phyloP scores from a whole-genome alignment of 2,113 vertebrate genomes.

The Antechinus flavipes region DNA sequence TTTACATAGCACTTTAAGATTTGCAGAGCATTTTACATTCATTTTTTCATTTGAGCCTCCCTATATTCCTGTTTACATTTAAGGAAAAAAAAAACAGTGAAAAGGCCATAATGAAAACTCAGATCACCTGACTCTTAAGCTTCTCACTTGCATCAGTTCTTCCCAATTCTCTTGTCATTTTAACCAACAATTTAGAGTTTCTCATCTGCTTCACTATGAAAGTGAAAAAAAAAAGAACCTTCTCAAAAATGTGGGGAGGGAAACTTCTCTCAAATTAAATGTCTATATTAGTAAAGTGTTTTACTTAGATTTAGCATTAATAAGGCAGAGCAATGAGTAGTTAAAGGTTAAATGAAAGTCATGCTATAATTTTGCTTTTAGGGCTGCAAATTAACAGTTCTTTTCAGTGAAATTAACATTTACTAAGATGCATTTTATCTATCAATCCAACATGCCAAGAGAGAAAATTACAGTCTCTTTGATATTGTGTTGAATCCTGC shows the following conservation, averaged over 20 bases:
- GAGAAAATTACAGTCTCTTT: slow-evolving; percentile 12
- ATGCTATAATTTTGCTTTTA: background rate
- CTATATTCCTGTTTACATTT: background rate
- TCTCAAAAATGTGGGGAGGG: background rate
- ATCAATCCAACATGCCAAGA: slow-evolving; percentile 36
- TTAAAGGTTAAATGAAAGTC: slow-evolving; percentile 22
- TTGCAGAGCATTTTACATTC: background rate
- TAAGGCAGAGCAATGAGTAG: background rate
- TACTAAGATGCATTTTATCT: background rate
- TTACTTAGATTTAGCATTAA: background rate
- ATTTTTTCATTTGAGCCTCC: background rate
- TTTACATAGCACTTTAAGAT: background rate
- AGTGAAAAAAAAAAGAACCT: background rate
- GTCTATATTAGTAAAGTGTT: background rate
- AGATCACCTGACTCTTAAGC: background rate
- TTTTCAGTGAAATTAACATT: background rate
- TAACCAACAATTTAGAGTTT: background rate
- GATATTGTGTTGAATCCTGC: accelerated
- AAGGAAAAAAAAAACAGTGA: background rate
- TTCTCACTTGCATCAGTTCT: background rate
- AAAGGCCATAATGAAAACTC: too few relatives aligned
- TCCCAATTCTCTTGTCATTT: background rate
- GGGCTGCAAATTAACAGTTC: slow-evolving; percentile 14
- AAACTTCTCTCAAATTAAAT: background rate
- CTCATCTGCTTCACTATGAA: background rate